Base-by-base conservation (phyloP, 2,888 invertebrate species). In the Cephus pulcher region DNA sequence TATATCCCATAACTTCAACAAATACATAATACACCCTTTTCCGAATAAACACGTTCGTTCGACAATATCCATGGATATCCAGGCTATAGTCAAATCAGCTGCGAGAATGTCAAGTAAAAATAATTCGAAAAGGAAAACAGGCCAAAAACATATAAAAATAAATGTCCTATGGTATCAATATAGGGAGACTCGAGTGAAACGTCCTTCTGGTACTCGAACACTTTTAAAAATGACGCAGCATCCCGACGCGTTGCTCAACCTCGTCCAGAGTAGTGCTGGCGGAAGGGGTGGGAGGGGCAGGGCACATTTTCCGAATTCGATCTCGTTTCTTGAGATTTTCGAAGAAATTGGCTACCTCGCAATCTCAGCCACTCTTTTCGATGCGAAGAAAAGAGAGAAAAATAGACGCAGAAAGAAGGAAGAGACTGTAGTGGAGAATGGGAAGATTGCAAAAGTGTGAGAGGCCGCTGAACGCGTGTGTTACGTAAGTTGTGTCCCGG, bases 291-390 rank as follows among this genome's bases (percentile, higher is more conserved):
- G 37, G 12, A 15, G 37, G 15, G 37, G 11, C 34, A 1, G 23
- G 23, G 9, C 6, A 56, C 56, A 23, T 9, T 56, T 56, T 2
- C 56, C 56, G 9, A 56, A 56, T 56, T 56, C 56, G 23, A 56
- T 23, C 73, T 77, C 40, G 32, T 68, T 33, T 56, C 56, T 34
- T n/a, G 30, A 69, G 15, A 32, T 35, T 15, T 69, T 34, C 34
- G 37, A 23, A 69, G 35, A 73, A 37, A 34, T 74, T 77, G 76
- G 77, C 76, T 75, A 80, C 80, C 77, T 80, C 75, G 75, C 74
- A 77, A 77, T 75, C 73, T 33, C 69, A 80, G 74, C 73, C 74
- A 56, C 71, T 75, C 35, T 23, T 35, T 37, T 37, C 37, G 15
- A 32, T 23, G 56, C 34, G 74, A 35, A 40, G 79, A 77, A 68